phyloP scores from a whole-genome alignment of 2,797 vertebrate species.

The Coreius guichenoti region DNA sequence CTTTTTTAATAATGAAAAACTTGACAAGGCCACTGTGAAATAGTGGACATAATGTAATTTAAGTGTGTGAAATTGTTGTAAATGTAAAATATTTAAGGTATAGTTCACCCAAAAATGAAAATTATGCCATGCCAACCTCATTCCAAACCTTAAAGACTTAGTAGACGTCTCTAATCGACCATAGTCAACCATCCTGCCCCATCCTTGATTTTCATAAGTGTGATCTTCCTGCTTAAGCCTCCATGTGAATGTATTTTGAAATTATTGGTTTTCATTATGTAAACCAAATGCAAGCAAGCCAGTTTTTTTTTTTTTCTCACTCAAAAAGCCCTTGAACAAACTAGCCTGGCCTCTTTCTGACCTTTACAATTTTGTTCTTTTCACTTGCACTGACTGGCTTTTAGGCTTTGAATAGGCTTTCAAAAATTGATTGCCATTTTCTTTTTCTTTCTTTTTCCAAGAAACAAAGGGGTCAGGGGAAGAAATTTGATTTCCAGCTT shows the following conservation, averaged over 20 bases:
- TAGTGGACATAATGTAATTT: not conserved
- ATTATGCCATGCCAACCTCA: not conserved
- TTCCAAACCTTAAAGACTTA: not conserved
- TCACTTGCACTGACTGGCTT: constrained; percentile 9
- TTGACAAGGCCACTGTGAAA: not conserved
- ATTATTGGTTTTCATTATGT: not conserved
- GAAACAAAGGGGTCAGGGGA: not conserved
- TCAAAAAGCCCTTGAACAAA: constrained; percentile 36
- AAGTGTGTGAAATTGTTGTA: not conserved
- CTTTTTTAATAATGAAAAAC: not conserved
- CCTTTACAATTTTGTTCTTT: constrained; percentile 25
- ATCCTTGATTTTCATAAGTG: not conserved
- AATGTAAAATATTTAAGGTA: not conserved
- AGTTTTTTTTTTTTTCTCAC: not conserved
- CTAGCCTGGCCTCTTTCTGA: constrained; percentile 13
- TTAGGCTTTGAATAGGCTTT: constrained; percentile 31
- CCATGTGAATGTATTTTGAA: constrained; percentile 1
- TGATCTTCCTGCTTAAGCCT: not conserved
- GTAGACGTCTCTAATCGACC: not conserved
- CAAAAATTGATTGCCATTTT: constrained; percentile 24
- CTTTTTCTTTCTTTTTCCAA: constrained; percentile 13
- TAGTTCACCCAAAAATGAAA: not conserved
- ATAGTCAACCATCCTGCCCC: not conserved
- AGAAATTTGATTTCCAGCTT: constrained; percentile 15
- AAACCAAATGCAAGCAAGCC: constrained; percentile 11